Percentiles rank a stretch among this genome's conserved stretches.
phyloP scores from a whole-genome alignment of 2,113 vertebrate genomes.

The Microtus oregoni region DNA sequence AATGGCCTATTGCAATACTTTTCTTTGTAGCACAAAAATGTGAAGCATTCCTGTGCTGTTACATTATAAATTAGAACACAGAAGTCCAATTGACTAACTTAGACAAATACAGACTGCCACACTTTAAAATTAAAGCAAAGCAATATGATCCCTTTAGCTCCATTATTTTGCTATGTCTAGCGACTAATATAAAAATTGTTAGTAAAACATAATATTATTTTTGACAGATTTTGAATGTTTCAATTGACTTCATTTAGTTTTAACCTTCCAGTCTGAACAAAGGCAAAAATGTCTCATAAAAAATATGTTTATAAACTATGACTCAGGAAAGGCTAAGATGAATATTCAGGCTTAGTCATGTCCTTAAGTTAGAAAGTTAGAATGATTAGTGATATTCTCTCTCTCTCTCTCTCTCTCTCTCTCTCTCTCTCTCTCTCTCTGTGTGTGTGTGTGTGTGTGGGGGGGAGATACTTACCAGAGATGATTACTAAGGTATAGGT shows the following conservation, averaged over 20 bases:
- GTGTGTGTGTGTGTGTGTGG: too few species aligned
- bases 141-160: neutral
- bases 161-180: slow-evolving; percentile 9
- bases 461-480: neutral
- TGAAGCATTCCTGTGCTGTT: neutral
- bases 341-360: neutral
- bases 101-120: neutral
- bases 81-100: neutral
- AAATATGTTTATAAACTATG: neutral
- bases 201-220: neutral
- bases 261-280: neutral
- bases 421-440: neutral
- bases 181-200: neutral
- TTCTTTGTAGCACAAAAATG: neutral
- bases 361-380: neutral
- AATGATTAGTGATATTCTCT: neutral
- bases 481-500: neutral
- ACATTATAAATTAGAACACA: slow-evolving; percentile 11
- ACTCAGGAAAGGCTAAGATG: neutral
- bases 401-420: neutral
- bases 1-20: neutral
- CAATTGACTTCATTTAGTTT: neutral
- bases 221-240: neutral
- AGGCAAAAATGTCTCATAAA: neutral
- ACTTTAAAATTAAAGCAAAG: neutral